Evolutionary conservation across 2,113 vertebrate species (phyloP).

Genomic region (Mobula hypostoma): DNA sequence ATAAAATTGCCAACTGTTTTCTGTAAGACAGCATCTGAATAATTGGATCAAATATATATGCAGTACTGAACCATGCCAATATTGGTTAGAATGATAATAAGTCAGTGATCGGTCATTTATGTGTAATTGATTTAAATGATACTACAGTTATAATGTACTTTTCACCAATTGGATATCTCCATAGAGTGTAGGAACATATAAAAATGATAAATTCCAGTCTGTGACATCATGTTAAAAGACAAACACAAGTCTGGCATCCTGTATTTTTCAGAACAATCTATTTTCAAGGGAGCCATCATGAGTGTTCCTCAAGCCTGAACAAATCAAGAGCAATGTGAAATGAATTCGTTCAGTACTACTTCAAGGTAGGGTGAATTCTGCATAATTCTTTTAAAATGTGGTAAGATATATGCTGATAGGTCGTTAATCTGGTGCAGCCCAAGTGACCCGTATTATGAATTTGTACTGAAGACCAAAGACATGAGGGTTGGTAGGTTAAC

Average conservation of each 20-base stretch:
- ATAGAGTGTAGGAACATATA: neutral
- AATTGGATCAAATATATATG: neutral
- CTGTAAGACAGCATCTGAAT: conserved; percentile 22
- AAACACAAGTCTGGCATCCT: neutral
- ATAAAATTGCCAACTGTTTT: neutral
- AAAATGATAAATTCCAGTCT: neutral
- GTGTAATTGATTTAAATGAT: conserved; percentile 30
- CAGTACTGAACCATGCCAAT: conserved; percentile 1
- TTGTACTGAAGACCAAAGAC: neutral
- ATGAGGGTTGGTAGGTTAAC: too few species aligned
- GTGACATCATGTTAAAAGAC: neutral
- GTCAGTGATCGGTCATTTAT: neutral
- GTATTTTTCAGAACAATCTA: neutral
- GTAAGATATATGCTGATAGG: neutral
- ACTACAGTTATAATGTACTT: neutral
- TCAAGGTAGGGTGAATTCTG: neutral
- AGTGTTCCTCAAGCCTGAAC: neutral
- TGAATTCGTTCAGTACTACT: neutral
- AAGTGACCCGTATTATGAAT: neutral
- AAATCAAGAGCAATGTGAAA: conserved; percentile 5
- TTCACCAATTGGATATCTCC: conserved; percentile 9
- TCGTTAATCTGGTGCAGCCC: neutral
- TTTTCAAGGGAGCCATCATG: neutral
- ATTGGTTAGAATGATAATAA: neutral
- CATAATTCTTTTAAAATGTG: neutral